Conservation (phyloP, 2,888 invertebrate genomes). For the Choristoneura rosaceana region DNA sequence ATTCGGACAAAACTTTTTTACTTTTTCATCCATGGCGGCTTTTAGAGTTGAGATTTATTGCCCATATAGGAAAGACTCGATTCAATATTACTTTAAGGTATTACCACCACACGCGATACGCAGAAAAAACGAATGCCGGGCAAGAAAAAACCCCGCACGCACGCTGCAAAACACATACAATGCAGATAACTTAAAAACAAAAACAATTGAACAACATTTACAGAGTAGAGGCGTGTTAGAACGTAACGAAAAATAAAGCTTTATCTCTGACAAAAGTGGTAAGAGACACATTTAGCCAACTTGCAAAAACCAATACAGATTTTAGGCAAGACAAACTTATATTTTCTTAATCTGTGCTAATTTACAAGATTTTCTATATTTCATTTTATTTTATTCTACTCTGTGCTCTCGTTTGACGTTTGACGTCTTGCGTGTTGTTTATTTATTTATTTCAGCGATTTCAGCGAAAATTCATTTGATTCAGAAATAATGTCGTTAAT, state of each 20-base stretch:
- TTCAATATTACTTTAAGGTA: neutral
- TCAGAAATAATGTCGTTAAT: slow-evolving; percentile 68
- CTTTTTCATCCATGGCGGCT: slow-evolving; percentile 61
- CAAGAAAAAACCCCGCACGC: neutral
- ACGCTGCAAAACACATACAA: too few species aligned
- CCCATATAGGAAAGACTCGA: neutral
- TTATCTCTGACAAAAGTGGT: neutral
- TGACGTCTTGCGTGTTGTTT: slow-evolving; percentile 8
- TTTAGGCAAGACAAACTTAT: too few species aligned
- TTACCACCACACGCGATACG: neutral
- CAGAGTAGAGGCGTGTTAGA: too few species aligned
- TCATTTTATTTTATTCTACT: too few species aligned
- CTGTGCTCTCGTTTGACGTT: too few species aligned
- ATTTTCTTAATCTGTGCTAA: too few species aligned
- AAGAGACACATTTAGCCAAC: neutral
- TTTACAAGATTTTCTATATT: too few species aligned
- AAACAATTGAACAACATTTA: too few species aligned
- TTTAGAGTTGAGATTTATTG: neutral
- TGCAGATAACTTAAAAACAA: too few species aligned
- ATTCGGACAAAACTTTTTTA: slow-evolving; percentile 71
- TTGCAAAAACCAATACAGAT: neutral
- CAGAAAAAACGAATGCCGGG: neutral
- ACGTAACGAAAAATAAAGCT: too few species aligned
- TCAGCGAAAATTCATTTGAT: slow-evolving; percentile 2
- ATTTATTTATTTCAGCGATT: slow-evolving; percentile 9